Evolutionary conservation across 1,140 invertebrate species (phyloP).

Genomic region (Dysdera silvatica): DNA sequence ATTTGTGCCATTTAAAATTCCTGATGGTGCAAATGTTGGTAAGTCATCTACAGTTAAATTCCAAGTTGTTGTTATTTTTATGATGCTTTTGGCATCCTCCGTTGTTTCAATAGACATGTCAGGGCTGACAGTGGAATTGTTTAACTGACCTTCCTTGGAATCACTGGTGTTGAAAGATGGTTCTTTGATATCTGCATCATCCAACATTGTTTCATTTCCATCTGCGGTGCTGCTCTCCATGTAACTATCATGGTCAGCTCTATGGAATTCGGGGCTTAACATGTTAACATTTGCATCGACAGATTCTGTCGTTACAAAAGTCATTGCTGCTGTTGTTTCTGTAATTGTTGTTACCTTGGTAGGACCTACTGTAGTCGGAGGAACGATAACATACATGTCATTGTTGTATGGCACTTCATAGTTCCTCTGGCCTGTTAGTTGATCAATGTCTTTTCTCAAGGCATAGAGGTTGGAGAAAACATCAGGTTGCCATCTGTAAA

Average conservation of each 20-base stretch:
- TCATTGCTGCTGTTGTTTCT: not conserved
- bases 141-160: not conserved
- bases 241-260: not conserved
- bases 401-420: conserved; percentile 22
- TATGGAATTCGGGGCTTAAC: not conserved
- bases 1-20: not conserved
- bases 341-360: not conserved
- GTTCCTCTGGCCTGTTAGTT: conserved; percentile 21
- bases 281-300: not conserved
- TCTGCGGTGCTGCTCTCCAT: not conserved
- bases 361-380: conserved; percentile 21
- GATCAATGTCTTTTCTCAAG: conserved; percentile 27
- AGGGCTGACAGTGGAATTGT: not conserved
- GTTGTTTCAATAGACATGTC: not conserved
- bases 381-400: conserved; percentile 13
- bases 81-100: not conserved
- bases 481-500: conserved; percentile 28
- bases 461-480: conserved; percentile 31
- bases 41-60: not conserved
- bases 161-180: not conserved
- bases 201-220: not conserved
- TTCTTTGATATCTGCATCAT: not conserved
- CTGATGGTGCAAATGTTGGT: not conserved
- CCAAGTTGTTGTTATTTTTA: not conserved
- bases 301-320: not conserved